These are phyloP conservation scores for Enteromius mattozi DNA, from an alignment of 2,797 vertebrate species.

Conservation along the genomic window DNA sequence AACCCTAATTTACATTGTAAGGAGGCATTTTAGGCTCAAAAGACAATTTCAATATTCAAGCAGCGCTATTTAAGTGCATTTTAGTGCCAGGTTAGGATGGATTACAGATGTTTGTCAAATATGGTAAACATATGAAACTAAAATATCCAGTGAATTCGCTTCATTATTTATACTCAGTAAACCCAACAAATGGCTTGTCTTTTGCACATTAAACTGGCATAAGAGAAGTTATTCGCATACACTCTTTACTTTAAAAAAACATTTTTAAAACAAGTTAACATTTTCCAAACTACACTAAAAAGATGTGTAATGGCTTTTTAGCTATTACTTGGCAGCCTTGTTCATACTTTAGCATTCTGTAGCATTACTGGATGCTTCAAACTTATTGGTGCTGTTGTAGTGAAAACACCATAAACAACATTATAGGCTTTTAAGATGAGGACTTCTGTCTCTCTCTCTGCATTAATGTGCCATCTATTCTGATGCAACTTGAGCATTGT, in stretches of 20 bases:
- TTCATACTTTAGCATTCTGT: slow-evolving; percentile 18
- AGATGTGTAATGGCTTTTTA: neutral
- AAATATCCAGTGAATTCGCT: neutral
- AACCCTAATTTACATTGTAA: neutral
- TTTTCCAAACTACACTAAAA: slow-evolving; percentile 1
- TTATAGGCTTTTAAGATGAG: slow-evolving; percentile 25
- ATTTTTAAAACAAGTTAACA: neutral
- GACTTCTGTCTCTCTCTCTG: neutral
- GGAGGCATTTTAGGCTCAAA: neutral
- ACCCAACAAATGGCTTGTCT: neutral
- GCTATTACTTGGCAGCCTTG: slow-evolving; percentile 34
- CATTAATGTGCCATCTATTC: slow-evolving; percentile 19
- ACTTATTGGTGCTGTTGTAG: slow-evolving; percentile 4
- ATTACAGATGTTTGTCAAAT: neutral
- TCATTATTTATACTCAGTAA: neutral
- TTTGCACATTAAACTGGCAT: neutral
- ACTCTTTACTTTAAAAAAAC: neutral
- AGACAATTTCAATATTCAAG: neutral
- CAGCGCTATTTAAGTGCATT: neutral
- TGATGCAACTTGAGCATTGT: slow-evolving; percentile 15
- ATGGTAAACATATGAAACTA: neutral
- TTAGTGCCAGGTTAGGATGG: neutral
- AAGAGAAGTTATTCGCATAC: neutral
- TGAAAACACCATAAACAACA: slow-evolving; percentile 33
- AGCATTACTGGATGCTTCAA: slow-evolving; percentile 1